Evolutionary conservation across 2,113 vertebrate genomes (phyloP), one percentile per base, ranked within the genome.

Genomic region (Sterna hirundo): DNA sequence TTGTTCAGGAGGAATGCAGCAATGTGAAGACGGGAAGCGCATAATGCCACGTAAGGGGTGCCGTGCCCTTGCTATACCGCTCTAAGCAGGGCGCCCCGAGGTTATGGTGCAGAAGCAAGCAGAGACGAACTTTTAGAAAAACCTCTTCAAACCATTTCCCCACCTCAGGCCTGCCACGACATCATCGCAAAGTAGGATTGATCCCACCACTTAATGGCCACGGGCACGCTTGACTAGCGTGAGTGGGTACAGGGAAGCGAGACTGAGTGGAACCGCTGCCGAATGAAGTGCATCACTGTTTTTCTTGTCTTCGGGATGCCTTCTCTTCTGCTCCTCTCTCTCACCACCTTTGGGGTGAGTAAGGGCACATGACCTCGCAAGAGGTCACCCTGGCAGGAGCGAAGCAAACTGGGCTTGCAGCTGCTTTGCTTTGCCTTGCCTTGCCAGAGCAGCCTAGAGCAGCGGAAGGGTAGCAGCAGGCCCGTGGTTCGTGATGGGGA

Each of bases 211-310:
- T 93, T 40, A 27, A 5, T 38, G 52, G 74, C 69, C 18, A 18
- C 3, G 10, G 92, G 61, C 38, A 30, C 1, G 0, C 36, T 21
- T 49, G 22, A 29, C 72, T 40, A 15, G 19, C 0, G 2, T 60
- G 57, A 80, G 60, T 0, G 3, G 12, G 17, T 42, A 30, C 21
- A 4, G 46, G 81, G 65, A 86, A 82, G 36, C 4, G 10, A 62
- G 93, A 62, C 64, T 17, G 68, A 83, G 55, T 12, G 51, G 36
- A 86, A 57, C 27, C 2, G 1, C 82, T 61, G 49, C 44, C 2
- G 0, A 80, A 27, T 8, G 5, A 81, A 77, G 42, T 3, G 10
- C 6, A 1, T 38, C 0, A 0, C 30, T 65, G 17, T 13, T 76
- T 91, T 79, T 27, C 18, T 72, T 93, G 68, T 30, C 18, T 96